Evolutionary conservation across 2,113 vertebrate species (phyloP), one percentile per base, ranked within the genome.

Genomic region (Amphiprion percula): DNA sequence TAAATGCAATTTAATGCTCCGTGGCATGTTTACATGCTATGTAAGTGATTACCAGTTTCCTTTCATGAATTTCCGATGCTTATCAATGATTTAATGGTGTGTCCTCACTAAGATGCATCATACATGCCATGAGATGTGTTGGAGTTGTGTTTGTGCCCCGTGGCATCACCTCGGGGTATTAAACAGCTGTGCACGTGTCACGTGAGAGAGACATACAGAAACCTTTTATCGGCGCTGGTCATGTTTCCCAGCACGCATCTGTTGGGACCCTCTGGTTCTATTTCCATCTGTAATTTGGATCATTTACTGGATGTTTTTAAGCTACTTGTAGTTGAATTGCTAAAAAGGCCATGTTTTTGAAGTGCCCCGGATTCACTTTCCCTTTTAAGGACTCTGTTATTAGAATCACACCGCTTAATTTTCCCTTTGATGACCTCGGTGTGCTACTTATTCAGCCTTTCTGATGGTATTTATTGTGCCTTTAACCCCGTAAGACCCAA

Each of bases 1-100:
- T 90, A 87, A 92, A 91, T 86, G 59, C 82, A 84, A 91, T 92
- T 86, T 87, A 88, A 89, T 85, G 85, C 91, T 84, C 74, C 39
- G 16, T 44, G 71, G 80, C 85, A 78, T 84, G 80, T 86, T 85
- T 84, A 83, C 61, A 15, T 74, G 47, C 77, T 80, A 81, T 93
- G 68, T 79, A 85, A 85, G 77, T 59, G 59, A 91, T 86, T 67
- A 80, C 77, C 30, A 5, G 5, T 71, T 84, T 84, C 44, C 68
- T 81, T 83, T 66, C 65, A 53, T 76, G 55, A 68, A 75, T 82
- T 74, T 81, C 68, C 23, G n/a, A 53, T 56, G 23, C 66, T 76
- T 80, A 85, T 90, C 68, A 88, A 88, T 92, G 83, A 87, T 91
- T 93, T 74, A 87, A 69, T 50, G 26, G 50, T 3, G 2, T n/a